These are phyloP conservation scores for Nomada ferruginata DNA, from an alignment of 2,888 invertebrate species.

Conservation along the genomic window DNA sequence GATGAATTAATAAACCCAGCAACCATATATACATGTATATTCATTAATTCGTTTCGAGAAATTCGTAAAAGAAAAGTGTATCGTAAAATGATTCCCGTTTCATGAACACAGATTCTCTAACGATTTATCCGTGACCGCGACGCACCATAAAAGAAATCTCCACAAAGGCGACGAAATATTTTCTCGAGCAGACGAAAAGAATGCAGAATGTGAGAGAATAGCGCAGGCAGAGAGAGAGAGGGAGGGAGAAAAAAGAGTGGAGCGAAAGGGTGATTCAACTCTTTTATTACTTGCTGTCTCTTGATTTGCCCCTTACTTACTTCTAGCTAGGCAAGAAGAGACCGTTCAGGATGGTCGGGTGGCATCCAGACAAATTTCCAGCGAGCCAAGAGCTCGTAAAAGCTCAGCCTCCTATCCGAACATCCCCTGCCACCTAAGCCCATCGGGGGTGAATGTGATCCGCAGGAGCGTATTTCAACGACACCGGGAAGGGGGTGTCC, in stretches of 20 bases:
- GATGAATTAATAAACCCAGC: no score
- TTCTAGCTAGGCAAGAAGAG: slow-evolving; percentile 56
- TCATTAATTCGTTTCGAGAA: neutral
- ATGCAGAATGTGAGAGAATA: neutral
- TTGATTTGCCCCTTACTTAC: slow-evolving; percentile 58
- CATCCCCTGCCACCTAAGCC: slow-evolving; percentile 55
- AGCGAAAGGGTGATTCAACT: slow-evolving; percentile 51
- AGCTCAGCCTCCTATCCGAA: slow-evolving; percentile 63
- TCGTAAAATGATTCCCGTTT: neutral
- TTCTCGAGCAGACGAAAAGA: neutral
- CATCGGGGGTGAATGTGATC: slow-evolving; percentile 63
- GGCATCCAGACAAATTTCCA: slow-evolving; percentile 81
- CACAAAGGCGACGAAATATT: slow-evolving; percentile 16
- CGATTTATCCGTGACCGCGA: neutral
- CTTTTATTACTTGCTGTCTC: slow-evolving; percentile 76
- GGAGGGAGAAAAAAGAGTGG: neutral
- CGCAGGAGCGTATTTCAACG: slow-evolving; percentile 53
- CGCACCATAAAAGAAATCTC: neutral
- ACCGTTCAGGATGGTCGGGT: slow-evolving; percentile 69
- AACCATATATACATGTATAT: no score
- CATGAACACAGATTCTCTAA: neutral
- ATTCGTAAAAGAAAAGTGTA: neutral
- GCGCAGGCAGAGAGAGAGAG: neutral
- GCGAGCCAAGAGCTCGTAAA: slow-evolving; percentile 82
- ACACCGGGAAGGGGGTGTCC: slow-evolving; percentile 37